These are phyloP conservation scores for Athalia circularis DNA, from an alignment of 2,888 invertebrate genomes.

Conservation along the genomic window DNA sequence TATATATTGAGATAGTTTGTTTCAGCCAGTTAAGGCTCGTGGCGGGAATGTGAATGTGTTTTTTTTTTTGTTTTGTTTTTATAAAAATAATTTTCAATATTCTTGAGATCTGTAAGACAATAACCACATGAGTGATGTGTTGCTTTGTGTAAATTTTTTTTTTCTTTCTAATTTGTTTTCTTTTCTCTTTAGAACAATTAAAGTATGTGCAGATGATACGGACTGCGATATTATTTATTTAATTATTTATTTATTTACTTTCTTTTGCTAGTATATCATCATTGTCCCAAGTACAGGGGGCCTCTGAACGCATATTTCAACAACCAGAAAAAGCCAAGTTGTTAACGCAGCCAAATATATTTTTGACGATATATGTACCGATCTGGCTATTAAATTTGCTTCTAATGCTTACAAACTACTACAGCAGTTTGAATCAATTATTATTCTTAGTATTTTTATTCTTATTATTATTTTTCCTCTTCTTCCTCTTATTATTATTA, in stretches of 20 bases:
- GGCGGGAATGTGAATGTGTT: constrained; percentile 66
- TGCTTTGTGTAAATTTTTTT: constrained; percentile 21
- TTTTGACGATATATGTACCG: constrained; percentile 32
- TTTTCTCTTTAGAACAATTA: constrained; percentile 22
- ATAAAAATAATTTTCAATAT: constrained; percentile 68
- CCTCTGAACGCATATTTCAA: constrained; percentile 28
- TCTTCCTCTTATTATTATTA: neutral
- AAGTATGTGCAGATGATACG: constrained; percentile 54
- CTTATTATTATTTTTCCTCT: neutral
- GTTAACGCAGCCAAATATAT: constrained; percentile 26
- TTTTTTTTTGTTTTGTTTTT: constrained; percentile 54
- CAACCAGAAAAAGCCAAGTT: constrained; percentile 33
- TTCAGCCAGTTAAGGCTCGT: constrained; percentile 65
- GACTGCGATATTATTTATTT: constrained; percentile 48
- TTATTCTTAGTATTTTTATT: neutral
- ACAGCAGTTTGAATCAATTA: constrained; percentile 35
- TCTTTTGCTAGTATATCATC: constrained; percentile 24
- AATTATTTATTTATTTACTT: constrained; percentile 34
- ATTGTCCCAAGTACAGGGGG: constrained; percentile 34
- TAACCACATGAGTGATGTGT: constrained; percentile 48
- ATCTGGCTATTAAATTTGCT: constrained; percentile 34
- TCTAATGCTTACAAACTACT: constrained; percentile 33
- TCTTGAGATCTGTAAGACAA: constrained; percentile 63
- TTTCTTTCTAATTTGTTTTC: neutral
- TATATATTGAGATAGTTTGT: constrained; percentile 67